phyloP scores from a whole-genome alignment of 2,113 vertebrate genomes.

The Tamias sibiricus region DNA sequence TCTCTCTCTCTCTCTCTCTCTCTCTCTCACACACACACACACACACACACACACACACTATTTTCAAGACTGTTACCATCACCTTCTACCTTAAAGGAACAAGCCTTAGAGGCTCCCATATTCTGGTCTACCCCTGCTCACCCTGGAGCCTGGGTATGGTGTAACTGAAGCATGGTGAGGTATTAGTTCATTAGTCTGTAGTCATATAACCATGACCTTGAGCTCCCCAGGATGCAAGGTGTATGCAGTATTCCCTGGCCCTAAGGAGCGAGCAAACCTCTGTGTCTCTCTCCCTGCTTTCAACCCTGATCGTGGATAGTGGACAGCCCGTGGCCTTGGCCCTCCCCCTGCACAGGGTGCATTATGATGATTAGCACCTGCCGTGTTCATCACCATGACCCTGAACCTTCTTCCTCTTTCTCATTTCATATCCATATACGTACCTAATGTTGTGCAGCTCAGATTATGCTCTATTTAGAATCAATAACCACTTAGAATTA shows the following conservation, averaged over 20 bases:
- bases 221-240: fast-evolving
- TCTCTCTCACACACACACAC: too few relatives aligned
- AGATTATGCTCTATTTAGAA: conserved; percentile 68
- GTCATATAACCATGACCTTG: too few relatives aligned
- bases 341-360: background rate
- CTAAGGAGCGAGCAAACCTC: fast-evolving
- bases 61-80: fast-evolving
- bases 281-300: fast-evolving
- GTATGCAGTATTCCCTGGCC: fast-evolving
- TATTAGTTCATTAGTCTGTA: background rate
- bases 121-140: fast-evolving
- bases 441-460: conserved; percentile 30
- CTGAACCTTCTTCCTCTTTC: too few relatives aligned
- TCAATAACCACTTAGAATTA: conserved; percentile 81
- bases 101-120: background rate
- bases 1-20: background rate
- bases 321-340: fast-evolving
- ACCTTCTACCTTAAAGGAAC: background rate
- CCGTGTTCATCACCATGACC: fast-evolving
- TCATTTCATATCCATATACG: background rate
- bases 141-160: too few relatives aligned
- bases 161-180: background rate
- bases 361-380: fast-evolving
- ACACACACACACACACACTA: too few relatives aligned
- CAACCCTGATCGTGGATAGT: background rate